These are phyloP conservation scores for Elmis aenea DNA, from an alignment of 2,888 invertebrate species.

Conservation along the genomic window DNA sequence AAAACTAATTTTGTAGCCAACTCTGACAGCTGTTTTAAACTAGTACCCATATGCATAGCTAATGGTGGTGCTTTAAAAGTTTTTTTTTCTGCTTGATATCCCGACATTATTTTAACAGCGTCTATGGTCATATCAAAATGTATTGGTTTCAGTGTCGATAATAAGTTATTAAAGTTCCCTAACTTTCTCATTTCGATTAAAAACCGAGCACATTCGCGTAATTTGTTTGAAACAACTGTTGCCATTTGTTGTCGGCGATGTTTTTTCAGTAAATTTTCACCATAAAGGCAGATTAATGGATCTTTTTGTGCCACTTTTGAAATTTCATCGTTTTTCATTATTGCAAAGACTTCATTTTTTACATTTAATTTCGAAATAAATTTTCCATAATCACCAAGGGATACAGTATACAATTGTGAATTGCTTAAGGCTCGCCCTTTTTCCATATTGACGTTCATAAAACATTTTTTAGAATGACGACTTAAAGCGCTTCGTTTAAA, in stretches of 20 bases:
- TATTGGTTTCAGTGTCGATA: slow-evolving; percentile 1
- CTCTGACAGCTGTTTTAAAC: slow-evolving; percentile 10
- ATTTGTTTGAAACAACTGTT: slow-evolving; percentile 1
- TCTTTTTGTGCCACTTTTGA: slow-evolving; percentile 1
- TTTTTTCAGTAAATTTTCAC: slow-evolving; percentile 7
- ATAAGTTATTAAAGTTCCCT: not conserved
- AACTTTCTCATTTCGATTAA: slow-evolving; percentile 3
- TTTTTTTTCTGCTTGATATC: slow-evolving; percentile 1
- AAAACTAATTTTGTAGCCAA: slow-evolving; percentile 1
- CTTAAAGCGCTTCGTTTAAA: not conserved
- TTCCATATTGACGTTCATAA: not conserved
- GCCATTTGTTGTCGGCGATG: not conserved
- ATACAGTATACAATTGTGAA: not conserved
- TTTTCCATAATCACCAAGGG: not conserved
- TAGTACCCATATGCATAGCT: slow-evolving; percentile 6
- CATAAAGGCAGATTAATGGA: not conserved
- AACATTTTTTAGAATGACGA: slow-evolving; percentile 2
- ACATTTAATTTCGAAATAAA: slow-evolving; percentile 2
- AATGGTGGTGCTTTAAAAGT: slow-evolving; percentile 8
- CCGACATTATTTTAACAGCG: slow-evolving; percentile 4
- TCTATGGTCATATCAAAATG: slow-evolving; percentile 3
- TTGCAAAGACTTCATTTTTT: not conserved
- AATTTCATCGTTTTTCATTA: slow-evolving; percentile 2
- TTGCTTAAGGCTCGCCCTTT: not conserved
- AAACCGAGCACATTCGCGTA: slow-evolving; percentile 2